These are phyloP conservation scores for Condylostylus longicornis DNA, from an alignment of 1,140 invertebrate species.

Conservation along the genomic window DNA sequence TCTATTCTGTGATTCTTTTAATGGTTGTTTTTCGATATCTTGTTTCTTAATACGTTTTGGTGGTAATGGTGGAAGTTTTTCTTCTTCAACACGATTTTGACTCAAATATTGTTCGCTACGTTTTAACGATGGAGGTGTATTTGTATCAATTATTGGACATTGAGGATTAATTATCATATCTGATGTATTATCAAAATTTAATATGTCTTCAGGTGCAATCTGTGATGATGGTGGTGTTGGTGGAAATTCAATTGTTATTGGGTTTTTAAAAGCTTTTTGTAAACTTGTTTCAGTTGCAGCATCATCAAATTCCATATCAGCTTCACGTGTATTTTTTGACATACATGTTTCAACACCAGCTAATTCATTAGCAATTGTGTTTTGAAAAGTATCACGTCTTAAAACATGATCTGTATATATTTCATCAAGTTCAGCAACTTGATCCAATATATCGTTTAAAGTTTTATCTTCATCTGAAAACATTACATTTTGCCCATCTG, in stretches of 20 bases:
- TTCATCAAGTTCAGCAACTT: slow-evolving; percentile 58
- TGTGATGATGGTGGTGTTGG: slow-evolving; percentile 25
- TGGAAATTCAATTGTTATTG: slow-evolving; percentile 39
- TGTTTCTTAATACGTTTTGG: slow-evolving; percentile 59
- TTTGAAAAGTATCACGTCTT: slow-evolving; percentile 34
- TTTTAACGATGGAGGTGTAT: slow-evolving; percentile 11
- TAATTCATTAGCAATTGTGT: slow-evolving; percentile 25
- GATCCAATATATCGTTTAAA: slow-evolving; percentile 49
- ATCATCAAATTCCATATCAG: slow-evolving; percentile 52
- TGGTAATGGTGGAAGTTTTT: slow-evolving; percentile 55
- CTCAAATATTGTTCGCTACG: slow-evolving; percentile 9
- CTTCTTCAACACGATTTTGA: slow-evolving; percentile 32
- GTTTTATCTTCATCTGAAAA: slow-evolving; percentile 37
- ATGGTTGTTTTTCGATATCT: slow-evolving; percentile 8
- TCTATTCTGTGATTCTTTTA: slow-evolving; percentile 21
- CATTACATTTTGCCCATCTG: slow-evolving; percentile 9
- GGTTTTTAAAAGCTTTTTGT: slow-evolving; percentile 75
- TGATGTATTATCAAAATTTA: slow-evolving; percentile 20
- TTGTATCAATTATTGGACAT: slow-evolving; percentile 35
- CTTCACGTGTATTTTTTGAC: slow-evolving; percentile 30
- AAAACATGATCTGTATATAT: slow-evolving; percentile 56
- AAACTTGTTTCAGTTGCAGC: slow-evolving; percentile 65
- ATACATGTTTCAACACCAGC: slow-evolving; percentile 15
- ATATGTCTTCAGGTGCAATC: slow-evolving; percentile 18
- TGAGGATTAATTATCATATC: slow-evolving; percentile 33